A percentile compares a stretch with the other conserved stretches of the same genome.
Conservation (phyloP, 2,797 vertebrate genomes). For the Decapterus maruadsi region DNA sequence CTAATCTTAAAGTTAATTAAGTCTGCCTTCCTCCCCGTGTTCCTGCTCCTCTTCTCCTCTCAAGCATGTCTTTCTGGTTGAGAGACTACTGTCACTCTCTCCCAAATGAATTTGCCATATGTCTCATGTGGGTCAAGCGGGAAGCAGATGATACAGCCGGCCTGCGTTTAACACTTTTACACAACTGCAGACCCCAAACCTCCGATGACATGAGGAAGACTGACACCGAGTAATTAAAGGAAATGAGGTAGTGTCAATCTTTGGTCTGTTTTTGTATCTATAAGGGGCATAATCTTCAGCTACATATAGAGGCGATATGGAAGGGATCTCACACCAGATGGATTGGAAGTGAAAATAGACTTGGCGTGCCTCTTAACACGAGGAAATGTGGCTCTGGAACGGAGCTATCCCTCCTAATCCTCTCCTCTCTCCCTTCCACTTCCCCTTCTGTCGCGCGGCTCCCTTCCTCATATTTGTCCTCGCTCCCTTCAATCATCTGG, state of each 20-base stretch:
- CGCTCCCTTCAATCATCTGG: constrained; percentile 66
- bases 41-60: constrained; percentile 68
- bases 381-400: constrained; percentile 76
- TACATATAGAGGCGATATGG: constrained; percentile 64
- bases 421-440: constrained; percentile 60
- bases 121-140: constrained; percentile 64
- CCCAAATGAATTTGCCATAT: constrained; percentile 59
- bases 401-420: constrained; percentile 69
- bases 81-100: constrained; percentile 74
- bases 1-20: constrained; percentile 83
- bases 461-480: constrained; percentile 68
- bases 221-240: constrained; percentile 73
- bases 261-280: constrained; percentile 45
- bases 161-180: constrained; percentile 65
- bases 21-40: constrained; percentile 67
- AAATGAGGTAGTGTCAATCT: constrained; percentile 74
- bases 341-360: constrained; percentile 79
- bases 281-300: constrained; percentile 49
- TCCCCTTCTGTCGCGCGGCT: constrained; percentile 63
- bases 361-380: constrained; percentile 72
- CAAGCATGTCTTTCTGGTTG: constrained; percentile 74
- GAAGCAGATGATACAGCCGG: constrained; percentile 52
- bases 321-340: constrained; percentile 79
- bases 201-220: constrained; percentile 54
- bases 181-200: constrained; percentile 54